A percentile compares a stretch with the other conserved stretches of the same genome.
Conservation (phyloP, 2,888 invertebrate species). For the Taphrorychus bicolor region DNA sequence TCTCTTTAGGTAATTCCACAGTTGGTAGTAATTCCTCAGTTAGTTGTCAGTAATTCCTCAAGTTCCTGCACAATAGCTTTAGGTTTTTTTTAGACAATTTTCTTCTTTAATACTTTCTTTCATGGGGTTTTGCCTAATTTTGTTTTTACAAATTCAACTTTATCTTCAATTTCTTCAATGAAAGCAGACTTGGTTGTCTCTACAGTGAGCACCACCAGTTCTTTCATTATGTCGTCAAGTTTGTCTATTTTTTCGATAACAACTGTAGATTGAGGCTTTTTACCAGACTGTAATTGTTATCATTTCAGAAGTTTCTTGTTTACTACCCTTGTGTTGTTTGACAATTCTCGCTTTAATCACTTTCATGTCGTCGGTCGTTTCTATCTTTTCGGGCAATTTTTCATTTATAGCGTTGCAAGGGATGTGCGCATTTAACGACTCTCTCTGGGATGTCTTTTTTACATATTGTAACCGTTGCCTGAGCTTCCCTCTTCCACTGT, state of each 20-base stretch:
- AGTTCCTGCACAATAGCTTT: slow-evolving; percentile 38
- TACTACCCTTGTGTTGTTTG: slow-evolving; percentile 58
- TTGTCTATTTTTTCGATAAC: slow-evolving; percentile 46
- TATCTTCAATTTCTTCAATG: slow-evolving; percentile 46
- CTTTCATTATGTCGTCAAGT: slow-evolving; percentile 44
- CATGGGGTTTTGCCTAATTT: slow-evolving; percentile 25
- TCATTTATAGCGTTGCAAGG: slow-evolving; percentile 42
- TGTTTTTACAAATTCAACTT: slow-evolving; percentile 22
- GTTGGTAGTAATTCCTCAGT: slow-evolving; percentile 48
- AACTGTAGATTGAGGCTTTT: slow-evolving; percentile 51
- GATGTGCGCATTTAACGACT: slow-evolving; percentile 26
- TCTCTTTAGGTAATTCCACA: slow-evolving; percentile 52
- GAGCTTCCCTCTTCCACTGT: slow-evolving; percentile 59
- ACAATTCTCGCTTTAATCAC: slow-evolving; percentile 47
- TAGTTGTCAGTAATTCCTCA: too few relatives aligned
- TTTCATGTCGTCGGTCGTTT: slow-evolving; percentile 49
- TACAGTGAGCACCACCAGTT: slow-evolving; percentile 51
- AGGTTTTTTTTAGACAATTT: slow-evolving; percentile 10
- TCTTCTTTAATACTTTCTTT: slow-evolving; percentile 41
- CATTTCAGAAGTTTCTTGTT: slow-evolving; percentile 53
- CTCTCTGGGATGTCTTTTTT: slow-evolving; percentile 51
- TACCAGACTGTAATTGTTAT: slow-evolving; percentile 55
- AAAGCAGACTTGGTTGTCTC: slow-evolving; percentile 27
- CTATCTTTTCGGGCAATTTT: slow-evolving; percentile 49
- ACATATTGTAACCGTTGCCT: slow-evolving; percentile 57